Conservation (phyloP, 2,888 invertebrate species). For the Agriotes lineatus region DNA sequence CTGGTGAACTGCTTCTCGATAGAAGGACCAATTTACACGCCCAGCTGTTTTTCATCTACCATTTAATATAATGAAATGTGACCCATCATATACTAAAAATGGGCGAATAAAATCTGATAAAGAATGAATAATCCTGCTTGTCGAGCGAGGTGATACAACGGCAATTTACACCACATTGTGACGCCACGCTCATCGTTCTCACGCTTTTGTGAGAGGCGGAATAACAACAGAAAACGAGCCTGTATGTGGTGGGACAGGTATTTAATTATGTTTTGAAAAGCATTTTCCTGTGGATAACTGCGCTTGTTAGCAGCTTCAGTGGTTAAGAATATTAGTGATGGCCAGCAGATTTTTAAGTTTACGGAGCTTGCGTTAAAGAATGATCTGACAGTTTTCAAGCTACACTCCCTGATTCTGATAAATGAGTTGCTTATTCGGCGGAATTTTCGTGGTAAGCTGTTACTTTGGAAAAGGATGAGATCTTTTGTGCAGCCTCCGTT, state of each 20-base stretch:
- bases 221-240: background rate
- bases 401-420: conserved; percentile 4
- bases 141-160: background rate
- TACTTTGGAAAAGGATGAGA: background rate
- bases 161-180: background rate
- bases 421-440: background rate
- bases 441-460: background rate
- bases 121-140: background rate
- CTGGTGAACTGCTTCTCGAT: no score
- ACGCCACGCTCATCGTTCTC: background rate
- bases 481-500: background rate
- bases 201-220: background rate
- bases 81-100: no score
- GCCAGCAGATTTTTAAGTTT: no score
- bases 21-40: no score
- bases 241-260: background rate
- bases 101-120: no score
- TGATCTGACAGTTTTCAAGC: conserved; percentile 1
- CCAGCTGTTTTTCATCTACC: no score
- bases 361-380: no score
- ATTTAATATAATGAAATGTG: no score
- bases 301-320: no score
- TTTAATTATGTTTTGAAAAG: no score
- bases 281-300: no score
- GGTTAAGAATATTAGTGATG: no score